Base-by-base conservation (phyloP, 2,113 vertebrate genomes). In the Poeciliopsis prolifica region DNA sequence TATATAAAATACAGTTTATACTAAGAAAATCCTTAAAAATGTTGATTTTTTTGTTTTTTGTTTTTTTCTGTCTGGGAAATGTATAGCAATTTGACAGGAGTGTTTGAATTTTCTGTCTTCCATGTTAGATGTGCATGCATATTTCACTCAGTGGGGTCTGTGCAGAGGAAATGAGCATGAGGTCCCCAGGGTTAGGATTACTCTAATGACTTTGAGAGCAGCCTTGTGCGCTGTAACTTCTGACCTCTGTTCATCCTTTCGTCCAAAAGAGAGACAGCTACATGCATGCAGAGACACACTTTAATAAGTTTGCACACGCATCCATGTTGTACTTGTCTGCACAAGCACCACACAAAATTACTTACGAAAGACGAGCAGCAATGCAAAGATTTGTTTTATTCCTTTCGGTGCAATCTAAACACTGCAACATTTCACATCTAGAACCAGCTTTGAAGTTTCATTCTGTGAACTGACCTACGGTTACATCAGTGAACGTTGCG, bases 171-270 rank as follows among this genome's bases (percentile, higher is more conserved):
- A 90, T 93, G 80, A 91, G 79, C 72, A 65, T 61, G 69, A 76
- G 65, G 81, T 88, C 91, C 87, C 86, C 81, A 78, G 86, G 87
- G 88, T 74, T 86, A 79, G 89, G 90, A 92, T 91, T 93, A 91
- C 87, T 88, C 84, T 91, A 84, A 92, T 92, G 89, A 92, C 91
- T 92, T 90, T 91, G 91, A 90, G 77, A 84, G 75, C 81, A 73
- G 87, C 85, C 79, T 86, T 79, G 79, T 86, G 81, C 2, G 4
- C 81, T 76, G 61, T 86, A 80, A 90, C 89, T 88, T 91, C 70
- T 92, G 88, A 92, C 90, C 89, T 90, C 88, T 75, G 73, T 69
- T 87, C 79, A 82, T 88, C 85, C 72, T 88, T 58, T 72, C 70
- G 78, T 83, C 48, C 64, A 65, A 78, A 83, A 85, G 78, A 77